Evolutionary conservation across 2,113 vertebrate species (phyloP), one percentile per base, ranked within the genome.

Genomic region (Garra rufa): DNA sequence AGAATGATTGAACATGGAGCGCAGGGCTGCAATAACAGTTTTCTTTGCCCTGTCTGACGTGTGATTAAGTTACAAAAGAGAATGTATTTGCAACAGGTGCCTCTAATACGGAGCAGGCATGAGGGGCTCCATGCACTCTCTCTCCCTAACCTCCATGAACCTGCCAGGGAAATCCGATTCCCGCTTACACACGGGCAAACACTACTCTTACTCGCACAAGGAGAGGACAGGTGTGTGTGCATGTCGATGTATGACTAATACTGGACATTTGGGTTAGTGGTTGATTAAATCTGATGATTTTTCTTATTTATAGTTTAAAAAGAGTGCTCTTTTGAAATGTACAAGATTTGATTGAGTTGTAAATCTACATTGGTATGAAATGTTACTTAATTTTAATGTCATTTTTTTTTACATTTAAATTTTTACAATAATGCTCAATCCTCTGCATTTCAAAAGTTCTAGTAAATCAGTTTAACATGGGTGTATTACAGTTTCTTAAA

Each of bases 81-180:
- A 91, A 92, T 91, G 91, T 85, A 88, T 92, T 91, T 91, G 90
- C 91, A 93, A 94, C 94, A 95, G 94, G 94, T 94, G 93, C 92
- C 88, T 87, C 86, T 88, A 91, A 92, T 90, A 91, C 85, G 88
- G 90, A 88, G 85, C 88, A 92, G 89, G 88, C 91, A 89, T 88
- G 89, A 92, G 86, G 88, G 88, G 90, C 83, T 92, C 89, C 86
- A 85, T 83, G 26, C 73, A n/a, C 48, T 77, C 50, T 55, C 50
- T 77, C 28, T 91, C 89, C 83, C 80, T 93, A 92, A 94, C 92
- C 92, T 92, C 92, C 87, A 90, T 90, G 88, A 92, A 91, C 91
- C 91, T 92, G 91, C 90, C 89, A 90, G 88, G 87, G 92, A 91
- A 93, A 93, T 89, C 83, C 87, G 92, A 95, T 91, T 92, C 92